Conservation (phyloP, 2,797 vertebrate genomes). For the Phylloscopus collybita region DNA sequence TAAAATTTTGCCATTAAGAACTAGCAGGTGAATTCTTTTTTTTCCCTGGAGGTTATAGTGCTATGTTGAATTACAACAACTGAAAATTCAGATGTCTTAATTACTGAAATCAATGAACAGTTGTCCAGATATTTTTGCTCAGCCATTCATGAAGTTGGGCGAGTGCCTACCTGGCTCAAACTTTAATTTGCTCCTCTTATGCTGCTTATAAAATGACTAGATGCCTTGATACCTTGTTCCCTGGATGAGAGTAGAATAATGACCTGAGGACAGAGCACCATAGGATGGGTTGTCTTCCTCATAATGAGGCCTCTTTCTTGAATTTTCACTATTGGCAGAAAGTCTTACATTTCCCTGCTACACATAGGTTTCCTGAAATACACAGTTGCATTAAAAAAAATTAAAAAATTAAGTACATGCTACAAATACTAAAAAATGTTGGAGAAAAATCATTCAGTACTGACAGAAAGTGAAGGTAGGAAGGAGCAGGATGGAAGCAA, state of each 20-base stretch:
- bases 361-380: not conserved
- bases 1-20: not conserved
- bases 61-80: not conserved
- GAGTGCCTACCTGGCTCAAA: not conserved
- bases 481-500: not conserved
- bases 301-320: not conserved
- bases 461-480: not conserved
- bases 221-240: not conserved
- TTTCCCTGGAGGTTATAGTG: not conserved
- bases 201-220: not conserved
- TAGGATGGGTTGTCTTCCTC: not conserved
- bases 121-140: conserved; percentile 3
- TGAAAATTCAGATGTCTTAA: not conserved
- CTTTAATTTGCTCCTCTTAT: not conserved
- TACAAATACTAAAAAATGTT: not conserved
- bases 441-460: not conserved
- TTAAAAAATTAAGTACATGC: not conserved
- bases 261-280: not conserved
- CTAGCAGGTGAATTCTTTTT: not conserved
- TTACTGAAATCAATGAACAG: not conserved
- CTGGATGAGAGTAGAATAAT: not conserved
- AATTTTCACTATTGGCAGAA: not conserved
- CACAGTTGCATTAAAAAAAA: not conserved
- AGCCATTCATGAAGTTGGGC: not conserved
- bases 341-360: not conserved